A percentile compares a stretch with the other conserved stretches of the same genome.
phyloP scores from a whole-genome alignment of 2,113 vertebrate species.

The Otolemur garnettii region DNA sequence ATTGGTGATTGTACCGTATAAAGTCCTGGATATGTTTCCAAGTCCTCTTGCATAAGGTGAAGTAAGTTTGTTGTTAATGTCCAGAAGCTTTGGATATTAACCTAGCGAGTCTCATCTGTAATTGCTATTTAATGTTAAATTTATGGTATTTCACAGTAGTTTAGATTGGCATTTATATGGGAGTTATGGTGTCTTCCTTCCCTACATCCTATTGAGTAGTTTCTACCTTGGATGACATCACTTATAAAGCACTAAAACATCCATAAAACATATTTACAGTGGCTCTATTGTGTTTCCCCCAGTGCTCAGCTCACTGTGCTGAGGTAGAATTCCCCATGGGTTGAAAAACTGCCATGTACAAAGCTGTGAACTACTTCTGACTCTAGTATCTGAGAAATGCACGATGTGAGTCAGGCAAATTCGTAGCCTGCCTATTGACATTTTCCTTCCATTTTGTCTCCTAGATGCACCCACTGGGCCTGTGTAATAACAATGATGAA shows the following conservation, averaged over 20 bases:
- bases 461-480: slow-evolving; percentile 98
- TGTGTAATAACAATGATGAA: slow-evolving; percentile 98
- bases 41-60: neutral
- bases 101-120: neutral
- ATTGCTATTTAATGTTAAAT: slow-evolving; percentile 28
- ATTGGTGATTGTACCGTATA: neutral
- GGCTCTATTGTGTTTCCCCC: neutral
- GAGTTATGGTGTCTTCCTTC: neutral
- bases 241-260: neutral
- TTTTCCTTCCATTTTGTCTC: slow-evolving; percentile 70
- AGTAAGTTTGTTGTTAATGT: neutral
- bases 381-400: neutral
- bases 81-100: slow-evolving; percentile 11
- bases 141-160: neutral
- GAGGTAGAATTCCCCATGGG: neutral
- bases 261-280: neutral
- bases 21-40: slow-evolving; percentile 4
- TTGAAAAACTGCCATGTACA: slow-evolving; percentile 16
- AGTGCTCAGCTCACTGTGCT: slow-evolving; percentile 11
- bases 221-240: neutral
- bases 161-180: neutral
- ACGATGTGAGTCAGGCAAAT: neutral
- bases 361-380: neutral
- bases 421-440: neutral
- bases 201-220: neutral